Evolutionary conservation across 92 coral and sea anemone species (phyloP), one percentile per base, ranked within the genome.

Genomic region (Actinernus sp.): DNA sequence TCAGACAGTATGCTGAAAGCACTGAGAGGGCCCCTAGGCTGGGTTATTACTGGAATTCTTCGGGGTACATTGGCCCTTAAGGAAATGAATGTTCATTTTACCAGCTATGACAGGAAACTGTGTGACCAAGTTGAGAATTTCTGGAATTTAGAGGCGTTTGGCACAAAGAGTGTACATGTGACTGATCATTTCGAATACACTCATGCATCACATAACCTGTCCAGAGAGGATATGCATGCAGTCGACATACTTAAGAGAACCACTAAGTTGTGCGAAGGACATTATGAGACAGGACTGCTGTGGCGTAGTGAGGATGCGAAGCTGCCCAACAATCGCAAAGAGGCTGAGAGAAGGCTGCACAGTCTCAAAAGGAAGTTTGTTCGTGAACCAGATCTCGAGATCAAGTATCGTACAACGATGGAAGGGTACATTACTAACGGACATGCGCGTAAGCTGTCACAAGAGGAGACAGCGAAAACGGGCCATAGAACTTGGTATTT

Each of bases 91-190:
- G 64, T 64, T 10, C 4, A 84, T 39, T 84, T 78, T 43, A 47
- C 62, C 8, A 36, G 40, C 14, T 48, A 58, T n/a, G 77, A 84
- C 7, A 63, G 50, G 51, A 57, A 32, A 8, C 36, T 84, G 2
- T 54, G 68, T 27, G 54, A 78, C 0, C 86, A 78, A 54, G 61
- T 84, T 23, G 82, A 84, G 33, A 64, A 34, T 1, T 71, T 84
- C 53, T 84, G 86, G 82, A 78, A 65, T n/a, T 19, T 73, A 4
- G 92, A 85, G 46, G 74, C 45, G 4, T 58, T 56, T 32, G 82
- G 87, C 21, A 59, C 83, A 24, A 71, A 75, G 62, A 37, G n/a
- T n/a, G n/a, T n/a, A n/a, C n/a, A n/a, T n/a, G n/a, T n/a, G n/a
- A n/a, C n/a, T n/a, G n/a, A n/a, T n/a, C n/a, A n/a, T n/a, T n/a